Percentiles rank a stretch among this genome's conserved stretches.
These are phyloP conservation scores for Cynaeus angustus DNA, from an alignment of 2,888 invertebrate genomes.

Conservation along the genomic window DNA sequence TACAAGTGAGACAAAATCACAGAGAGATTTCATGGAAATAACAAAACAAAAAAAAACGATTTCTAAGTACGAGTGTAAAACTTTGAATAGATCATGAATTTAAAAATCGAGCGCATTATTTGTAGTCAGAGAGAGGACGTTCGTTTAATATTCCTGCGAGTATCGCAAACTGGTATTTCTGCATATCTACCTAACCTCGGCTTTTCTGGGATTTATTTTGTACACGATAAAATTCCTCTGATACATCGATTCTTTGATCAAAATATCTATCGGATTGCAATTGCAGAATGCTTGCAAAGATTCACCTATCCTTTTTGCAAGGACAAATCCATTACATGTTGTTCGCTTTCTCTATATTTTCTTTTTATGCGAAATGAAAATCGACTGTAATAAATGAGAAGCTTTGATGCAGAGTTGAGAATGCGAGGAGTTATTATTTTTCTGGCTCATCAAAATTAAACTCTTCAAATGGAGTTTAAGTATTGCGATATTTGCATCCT, in stretches of 20 bases:
- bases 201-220: conserved; percentile 62
- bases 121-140: conserved; percentile 48
- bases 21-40: too few relatives aligned
- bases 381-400: conserved; percentile 41
- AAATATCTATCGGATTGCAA: conserved; percentile 52
- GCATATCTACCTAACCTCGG: conserved; percentile 57
- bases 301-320: conserved; percentile 38
- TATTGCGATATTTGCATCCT: conserved; percentile 11
- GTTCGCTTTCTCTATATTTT: not conserved
- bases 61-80: not conserved
- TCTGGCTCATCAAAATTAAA: conserved; percentile 39
- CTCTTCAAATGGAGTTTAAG: too few relatives aligned
- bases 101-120: conserved; percentile 50
- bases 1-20: not conserved
- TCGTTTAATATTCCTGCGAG: conserved; percentile 56
- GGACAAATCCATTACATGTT: conserved; percentile 35
- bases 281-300: conserved; percentile 35
- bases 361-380: not conserved
- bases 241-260: conserved; percentile 61
- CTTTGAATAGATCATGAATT: conserved; percentile 34
- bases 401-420: not conserved
- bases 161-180: conserved; percentile 56
- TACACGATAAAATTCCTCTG: conserved; percentile 62
- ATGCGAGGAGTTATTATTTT: conserved; percentile 6
- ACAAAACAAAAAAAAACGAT: too few relatives aligned